A percentile compares a stretch with the other conserved stretches of the same genome.
phyloP scores from a whole-genome alignment of 2,113 vertebrate species.

The Girardinichthys multiradiatus region DNA sequence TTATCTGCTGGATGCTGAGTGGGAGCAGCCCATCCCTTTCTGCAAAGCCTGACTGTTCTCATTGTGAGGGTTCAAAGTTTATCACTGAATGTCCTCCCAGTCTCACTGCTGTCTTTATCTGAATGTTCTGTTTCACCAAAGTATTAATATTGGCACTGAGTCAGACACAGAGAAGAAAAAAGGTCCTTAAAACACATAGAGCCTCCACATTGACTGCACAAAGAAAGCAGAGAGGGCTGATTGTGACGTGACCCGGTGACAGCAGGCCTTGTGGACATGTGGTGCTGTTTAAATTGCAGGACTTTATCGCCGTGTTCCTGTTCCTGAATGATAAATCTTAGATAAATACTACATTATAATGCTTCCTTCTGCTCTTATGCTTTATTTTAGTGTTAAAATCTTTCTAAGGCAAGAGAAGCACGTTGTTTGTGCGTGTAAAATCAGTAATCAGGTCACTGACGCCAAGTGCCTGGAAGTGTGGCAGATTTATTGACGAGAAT shows the following conservation, averaged over 20 bases:
- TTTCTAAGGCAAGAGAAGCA: conserved; percentile 10
- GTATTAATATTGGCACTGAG: conserved; percentile 64
- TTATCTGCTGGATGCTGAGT: conserved; percentile 32
- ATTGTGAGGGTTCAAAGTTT: conserved; percentile 76
- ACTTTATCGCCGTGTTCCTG: conserved; percentile 42
- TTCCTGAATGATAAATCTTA: conserved; percentile 25
- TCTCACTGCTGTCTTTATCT: conserved; percentile 66
- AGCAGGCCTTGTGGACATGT: conserved; percentile 48
- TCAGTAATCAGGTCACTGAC: conserved; percentile 24
- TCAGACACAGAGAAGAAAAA: conserved; percentile 50
- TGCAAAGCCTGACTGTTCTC: conserved; percentile 74
- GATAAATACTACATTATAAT: conserved; percentile 39
- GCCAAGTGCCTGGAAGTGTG: conserved; percentile 51
- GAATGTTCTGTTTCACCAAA: conserved; percentile 71
- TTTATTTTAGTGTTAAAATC: neutral
- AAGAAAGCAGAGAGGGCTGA: conserved; percentile 44
- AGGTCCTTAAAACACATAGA: conserved; percentile 51
- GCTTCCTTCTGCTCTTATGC: conserved; percentile 31
- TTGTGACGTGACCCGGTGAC: conserved; percentile 57
- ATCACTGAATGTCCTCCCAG: conserved; percentile 78
- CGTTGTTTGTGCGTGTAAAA: conserved; percentile 19
- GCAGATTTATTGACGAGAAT: conserved; percentile 57
- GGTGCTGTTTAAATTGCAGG: conserved; percentile 44
- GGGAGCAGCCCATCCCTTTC: conserved; percentile 42
- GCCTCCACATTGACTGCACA: conserved; percentile 51